Evolutionary conservation across 2,888 invertebrate species (phyloP).

Genomic region (Steinernema carpocapsae): DNA sequence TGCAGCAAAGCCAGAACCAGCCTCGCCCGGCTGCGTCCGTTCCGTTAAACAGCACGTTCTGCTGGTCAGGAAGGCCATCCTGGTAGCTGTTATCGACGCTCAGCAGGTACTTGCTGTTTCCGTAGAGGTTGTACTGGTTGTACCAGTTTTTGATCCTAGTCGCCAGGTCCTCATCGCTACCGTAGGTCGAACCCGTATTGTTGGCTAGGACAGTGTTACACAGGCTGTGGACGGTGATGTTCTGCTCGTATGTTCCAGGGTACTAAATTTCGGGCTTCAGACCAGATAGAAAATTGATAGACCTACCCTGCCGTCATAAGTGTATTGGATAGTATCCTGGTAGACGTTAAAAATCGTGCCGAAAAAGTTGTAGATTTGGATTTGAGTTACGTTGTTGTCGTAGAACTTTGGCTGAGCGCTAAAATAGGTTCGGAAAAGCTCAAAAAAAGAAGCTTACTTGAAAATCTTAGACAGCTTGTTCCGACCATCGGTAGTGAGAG

Average conservation of each 20-base stretch:
- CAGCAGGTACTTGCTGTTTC: neutral
- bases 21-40: slow-evolving; percentile 36
- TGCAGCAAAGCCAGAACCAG: slow-evolving; percentile 45
- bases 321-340: slow-evolving; percentile 66
- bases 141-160: neutral
- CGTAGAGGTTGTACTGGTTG: slow-evolving; percentile 27
- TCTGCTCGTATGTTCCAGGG: neutral
- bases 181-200: neutral
- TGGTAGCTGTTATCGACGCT: slow-evolving; percentile 8
- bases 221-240: slow-evolving; percentile 35
- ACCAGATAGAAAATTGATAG: slow-evolving; percentile 30
- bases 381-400: slow-evolving; percentile 44
- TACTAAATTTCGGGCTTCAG: too few species aligned
- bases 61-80: neutral
- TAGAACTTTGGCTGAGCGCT: slow-evolving; percentile 54
- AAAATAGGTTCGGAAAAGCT: slow-evolving; percentile 23
- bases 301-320: slow-evolving; percentile 60
- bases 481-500: slow-evolving; percentile 50
- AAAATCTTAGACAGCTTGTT: slow-evolving; percentile 46
- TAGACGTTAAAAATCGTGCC: slow-evolving; percentile 56
- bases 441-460: slow-evolving; percentile 39
- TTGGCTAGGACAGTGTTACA: slow-evolving; percentile 30
- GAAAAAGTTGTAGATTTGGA: slow-evolving; percentile 55
- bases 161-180: neutral
- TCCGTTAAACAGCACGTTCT: neutral